Percentiles rank a stretch among this genome's conserved stretches.
phyloP scores from a whole-genome alignment of 1,140 invertebrate species.

The Tachypleus tridentatus region DNA sequence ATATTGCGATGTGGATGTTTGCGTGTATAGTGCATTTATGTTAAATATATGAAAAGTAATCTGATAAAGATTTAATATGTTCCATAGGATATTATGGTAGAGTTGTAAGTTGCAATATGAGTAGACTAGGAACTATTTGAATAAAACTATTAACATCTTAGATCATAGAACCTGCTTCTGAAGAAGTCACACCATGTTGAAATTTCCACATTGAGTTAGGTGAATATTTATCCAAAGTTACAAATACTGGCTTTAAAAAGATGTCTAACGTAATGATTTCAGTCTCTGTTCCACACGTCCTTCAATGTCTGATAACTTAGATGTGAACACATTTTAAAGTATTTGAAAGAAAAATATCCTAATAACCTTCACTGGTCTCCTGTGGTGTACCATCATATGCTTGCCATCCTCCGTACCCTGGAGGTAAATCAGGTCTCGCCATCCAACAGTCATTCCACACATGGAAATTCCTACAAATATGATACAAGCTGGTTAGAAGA shows the following conservation, averaged over 20 bases:
- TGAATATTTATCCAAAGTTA: too few species aligned
- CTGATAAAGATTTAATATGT: too few species aligned
- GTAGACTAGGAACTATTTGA: too few species aligned
- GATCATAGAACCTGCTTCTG: too few species aligned
- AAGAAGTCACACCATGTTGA: too few species aligned
- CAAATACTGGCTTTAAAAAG: background rate
- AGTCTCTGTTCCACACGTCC: background rate
- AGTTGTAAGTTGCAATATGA: too few species aligned
- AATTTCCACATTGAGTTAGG: too few species aligned
- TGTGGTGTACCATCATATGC: slow-evolving; percentile 30
- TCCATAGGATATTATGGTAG: too few species aligned
- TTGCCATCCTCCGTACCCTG: slow-evolving; percentile 30
- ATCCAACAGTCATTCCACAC: slow-evolving; percentile 95
- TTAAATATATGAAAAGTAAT: slow-evolving; percentile 26
- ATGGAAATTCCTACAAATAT: slow-evolving; percentile 62
- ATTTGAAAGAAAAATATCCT: background rate
- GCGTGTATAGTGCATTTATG: too few species aligned
- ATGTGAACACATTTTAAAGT: background rate
- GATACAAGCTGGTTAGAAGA: background rate
- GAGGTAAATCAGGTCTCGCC: slow-evolving; percentile 57
- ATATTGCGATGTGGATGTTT: too few species aligned
- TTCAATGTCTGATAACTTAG: too few species aligned
- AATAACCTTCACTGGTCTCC: slow-evolving; percentile 28
- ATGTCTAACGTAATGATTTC: background rate
- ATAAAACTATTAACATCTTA: too few species aligned